Evolutionary conservation across 30 jellyfish, hydroid and myxozoan genomes (phyloP).

Genomic region (Catostylus mosaicus): DNA sequence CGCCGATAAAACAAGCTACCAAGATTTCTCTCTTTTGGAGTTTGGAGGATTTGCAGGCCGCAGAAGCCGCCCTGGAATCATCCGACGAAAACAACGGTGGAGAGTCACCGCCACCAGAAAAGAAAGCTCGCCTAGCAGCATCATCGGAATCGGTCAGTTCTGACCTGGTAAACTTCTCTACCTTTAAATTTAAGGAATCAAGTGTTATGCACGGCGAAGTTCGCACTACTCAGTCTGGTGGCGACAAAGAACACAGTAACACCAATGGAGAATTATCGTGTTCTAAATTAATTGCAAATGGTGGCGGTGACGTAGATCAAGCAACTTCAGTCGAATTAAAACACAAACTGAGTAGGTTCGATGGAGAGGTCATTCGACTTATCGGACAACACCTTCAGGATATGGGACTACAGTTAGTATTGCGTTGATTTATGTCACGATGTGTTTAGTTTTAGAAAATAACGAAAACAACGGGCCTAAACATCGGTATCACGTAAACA

Average conservation of each 20-base stretch:
- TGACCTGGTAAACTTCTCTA: slow-evolving; percentile 18
- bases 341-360: slow-evolving; percentile 77
- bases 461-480: not conserved
- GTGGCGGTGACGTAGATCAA: slow-evolving; percentile 67
- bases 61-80: slow-evolving; percentile 97
- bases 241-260: slow-evolving; percentile 58
- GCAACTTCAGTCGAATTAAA: slow-evolving; percentile 73
- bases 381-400: slow-evolving; percentile 90
- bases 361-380: slow-evolving; percentile 89
- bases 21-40: slow-evolving; percentile 91
- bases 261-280: slow-evolving; percentile 78
- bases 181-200: slow-evolving; percentile 43
- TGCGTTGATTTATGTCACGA: not conserved
- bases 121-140: slow-evolving; percentile 90
- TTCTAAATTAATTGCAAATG: slow-evolving; percentile 51
- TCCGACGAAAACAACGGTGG: slow-evolving; percentile 92
- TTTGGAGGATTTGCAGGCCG: slow-evolving; percentile 93
- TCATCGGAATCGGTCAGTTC: slow-evolving; percentile 31
- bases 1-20: slow-evolving; percentile 5
- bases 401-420: slow-evolving; percentile 85
- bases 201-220: slow-evolving; percentile 79
- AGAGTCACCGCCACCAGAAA: slow-evolving; percentile 94
- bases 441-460: not conserved
- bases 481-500: not conserved
- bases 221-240: slow-evolving; percentile 59